Evolutionary conservation across 2,113 vertebrate genomes (phyloP), one percentile per base, ranked within the genome.

Genomic region (Carollia perspicillata): DNA sequence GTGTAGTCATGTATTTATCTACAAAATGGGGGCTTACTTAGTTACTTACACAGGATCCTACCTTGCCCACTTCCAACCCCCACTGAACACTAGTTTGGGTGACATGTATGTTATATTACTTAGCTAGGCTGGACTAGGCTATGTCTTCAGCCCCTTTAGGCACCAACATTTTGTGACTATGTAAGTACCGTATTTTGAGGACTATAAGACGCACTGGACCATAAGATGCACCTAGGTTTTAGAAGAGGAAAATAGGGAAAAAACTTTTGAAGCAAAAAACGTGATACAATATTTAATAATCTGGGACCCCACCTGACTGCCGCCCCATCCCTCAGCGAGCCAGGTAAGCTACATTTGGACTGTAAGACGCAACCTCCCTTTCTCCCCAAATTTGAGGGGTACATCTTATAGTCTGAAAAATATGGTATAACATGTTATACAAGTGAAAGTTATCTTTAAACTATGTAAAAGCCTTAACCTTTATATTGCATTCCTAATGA

Each of bases 381-480:
- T 51, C 49, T 10, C 5, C 16, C 49, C 14, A 51, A 51, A 51
- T 51, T 51, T 4, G 4, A 16, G 49, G 49, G 49, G 16, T 51
- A 16, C 14, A 51, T 51, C 49, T 51, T 51, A 51, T 51, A 51
- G 49, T 51, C 49, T 10, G 4, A 51, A 17, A 51, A 51, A 51
- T 51, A 51, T 14, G 5, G 16, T 17, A 89, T 63, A 84, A 81
- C 47, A 47, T 75, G 42, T 78, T 58, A 49, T 16, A 75, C 3
- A 86, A 93, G 23, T 53, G 4, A 86, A 75, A 74, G n/a, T 35
- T 22, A 83, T 72, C 93, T 95, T 94, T 35, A 63, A 88, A 88
- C 69, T 35, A 84, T 44, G 16, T 71, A 51, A 86, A 90, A 83
- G 55, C 26, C 86, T 69, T 92, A 88, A 92, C 26, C 47, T 79